Percentiles rank a stretch among this genome's conserved stretches.
Conservation (phyloP, 2,797 vertebrate species). For the Neoniphon sammara region DNA sequence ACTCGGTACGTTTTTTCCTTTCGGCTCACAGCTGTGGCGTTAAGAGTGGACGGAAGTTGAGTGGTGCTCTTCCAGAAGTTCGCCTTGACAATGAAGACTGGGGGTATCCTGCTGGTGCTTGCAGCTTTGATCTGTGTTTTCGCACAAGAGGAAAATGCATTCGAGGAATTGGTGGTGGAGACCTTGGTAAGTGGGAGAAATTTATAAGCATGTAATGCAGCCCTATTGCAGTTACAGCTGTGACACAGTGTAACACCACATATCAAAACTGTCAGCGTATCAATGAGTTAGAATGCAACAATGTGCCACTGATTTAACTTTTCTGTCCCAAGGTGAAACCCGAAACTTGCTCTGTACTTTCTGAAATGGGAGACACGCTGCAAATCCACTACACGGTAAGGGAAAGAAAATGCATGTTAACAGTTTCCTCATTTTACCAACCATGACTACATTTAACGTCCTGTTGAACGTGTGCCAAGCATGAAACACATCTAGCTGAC, state of each 20-base stretch:
- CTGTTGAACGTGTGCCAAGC: background rate
- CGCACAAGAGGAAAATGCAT: conserved; percentile 56
- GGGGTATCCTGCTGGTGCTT: conserved; percentile 66
- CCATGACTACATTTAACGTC: too few relatives aligned
- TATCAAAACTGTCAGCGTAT: background rate
- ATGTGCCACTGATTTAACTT: conserved; percentile 36
- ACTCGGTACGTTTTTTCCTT: conserved; percentile 8
- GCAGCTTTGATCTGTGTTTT: conserved; percentile 63
- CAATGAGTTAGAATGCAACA: background rate
- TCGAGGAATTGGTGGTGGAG: conserved; percentile 81
- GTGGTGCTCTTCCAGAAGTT: conserved; percentile 36
- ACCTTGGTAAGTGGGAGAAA: conserved; percentile 79
- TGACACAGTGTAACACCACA: background rate
- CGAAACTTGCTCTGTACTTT: conserved; percentile 86
- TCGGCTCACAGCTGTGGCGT: background rate
- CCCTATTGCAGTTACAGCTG: background rate
- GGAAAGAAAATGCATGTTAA: background rate
- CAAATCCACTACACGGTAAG: conserved; percentile 95
- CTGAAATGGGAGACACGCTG: conserved; percentile 90
- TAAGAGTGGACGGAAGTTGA: conserved; percentile 64
- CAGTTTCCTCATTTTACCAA: too few relatives aligned
- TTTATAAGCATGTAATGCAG: background rate
- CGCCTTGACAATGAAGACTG: conserved; percentile 71
- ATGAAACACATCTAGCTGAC: background rate
- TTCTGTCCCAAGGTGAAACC: conserved; percentile 83